These are phyloP conservation scores for Euwallacea similis DNA, from an alignment of 1,140 invertebrate species.

Conservation along the genomic window DNA sequence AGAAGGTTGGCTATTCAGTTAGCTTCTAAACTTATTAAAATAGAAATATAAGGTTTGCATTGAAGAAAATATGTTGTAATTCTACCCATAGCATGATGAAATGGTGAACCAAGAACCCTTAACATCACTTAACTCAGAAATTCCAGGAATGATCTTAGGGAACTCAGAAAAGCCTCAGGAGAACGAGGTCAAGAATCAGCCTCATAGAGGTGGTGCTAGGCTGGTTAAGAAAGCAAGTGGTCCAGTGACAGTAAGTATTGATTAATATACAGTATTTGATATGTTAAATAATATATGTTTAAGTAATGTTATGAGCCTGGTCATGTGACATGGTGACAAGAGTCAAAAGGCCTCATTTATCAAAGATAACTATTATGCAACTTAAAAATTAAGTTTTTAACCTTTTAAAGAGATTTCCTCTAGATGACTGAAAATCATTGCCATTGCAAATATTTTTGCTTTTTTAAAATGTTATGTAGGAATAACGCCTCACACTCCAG, in stretches of 20 bases:
- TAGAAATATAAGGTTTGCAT: neutral
- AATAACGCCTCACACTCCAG: no score
- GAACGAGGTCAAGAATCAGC: conserved; percentile 18
- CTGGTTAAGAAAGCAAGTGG: conserved; percentile 11
- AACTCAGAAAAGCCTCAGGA: conserved; percentile 2
- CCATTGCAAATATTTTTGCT: no score
- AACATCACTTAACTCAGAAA: conserved; percentile 12
- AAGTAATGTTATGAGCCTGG: no score
- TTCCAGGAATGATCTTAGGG: neutral
- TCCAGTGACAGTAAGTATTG: conserved; percentile 7
- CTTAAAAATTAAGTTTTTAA: no score
- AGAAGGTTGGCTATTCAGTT: conserved; percentile 25
- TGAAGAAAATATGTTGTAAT: neutral
- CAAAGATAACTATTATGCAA: no score
- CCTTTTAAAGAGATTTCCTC: no score
- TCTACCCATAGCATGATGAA: conserved; percentile 7
- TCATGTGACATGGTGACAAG: no score
- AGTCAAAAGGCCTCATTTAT: no score
- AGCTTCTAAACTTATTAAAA: neutral
- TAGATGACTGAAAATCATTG: no score
- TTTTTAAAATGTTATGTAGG: no score
- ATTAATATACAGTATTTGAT: neutral
- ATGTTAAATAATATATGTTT: no score
- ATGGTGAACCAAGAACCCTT: conserved; percentile 1
- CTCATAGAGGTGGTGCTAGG: conserved; percentile 9